A percentile compares a stretch with the other conserved stretches of the same genome.
Evolutionary conservation across 1,140 invertebrate genomes (phyloP).

Genomic region (Eufriesea mexicana): DNA sequence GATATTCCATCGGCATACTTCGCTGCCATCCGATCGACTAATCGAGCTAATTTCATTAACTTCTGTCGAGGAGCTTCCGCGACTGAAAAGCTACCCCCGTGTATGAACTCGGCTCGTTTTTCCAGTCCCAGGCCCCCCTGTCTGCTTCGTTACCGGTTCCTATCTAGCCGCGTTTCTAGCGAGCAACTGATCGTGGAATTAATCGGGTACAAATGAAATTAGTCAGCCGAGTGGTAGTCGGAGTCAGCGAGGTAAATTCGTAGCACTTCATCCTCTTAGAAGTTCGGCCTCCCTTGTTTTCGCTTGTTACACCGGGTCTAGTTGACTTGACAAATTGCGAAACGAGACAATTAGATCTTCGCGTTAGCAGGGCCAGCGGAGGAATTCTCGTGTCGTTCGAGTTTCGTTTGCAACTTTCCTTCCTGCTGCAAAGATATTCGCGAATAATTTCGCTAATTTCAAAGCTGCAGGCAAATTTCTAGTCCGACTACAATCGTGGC

Average conservation of each 20-base stretch:
- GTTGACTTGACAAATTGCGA: constrained; percentile 23
- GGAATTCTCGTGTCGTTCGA: not conserved
- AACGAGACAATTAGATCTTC: constrained; percentile 16
- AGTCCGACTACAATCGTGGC: no score
- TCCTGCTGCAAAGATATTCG: no score
- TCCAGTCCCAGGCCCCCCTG: no score
- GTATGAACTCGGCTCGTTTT: no score
- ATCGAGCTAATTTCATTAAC: not conserved
- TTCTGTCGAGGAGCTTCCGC: not conserved
- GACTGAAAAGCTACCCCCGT: no score
- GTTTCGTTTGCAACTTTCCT: not conserved
- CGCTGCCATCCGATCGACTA: not conserved
- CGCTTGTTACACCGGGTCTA: constrained; percentile 5
- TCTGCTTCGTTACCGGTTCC: not conserved
- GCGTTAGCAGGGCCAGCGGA: not conserved
- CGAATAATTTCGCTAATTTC: not conserved
- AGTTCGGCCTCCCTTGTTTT: constrained; percentile 9
- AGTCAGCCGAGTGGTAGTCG: not conserved
- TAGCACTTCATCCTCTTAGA: constrained; percentile 23
- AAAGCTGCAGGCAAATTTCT: no score
- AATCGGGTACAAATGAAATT: constrained; percentile 23
- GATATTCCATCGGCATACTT: not conserved
- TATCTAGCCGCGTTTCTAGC: not conserved
- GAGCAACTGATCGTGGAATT: not conserved
- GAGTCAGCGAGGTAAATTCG: not conserved